Conservation (phyloP, 92 coral and sea anemone genomes). For the Scolanthus callimorphus region DNA sequence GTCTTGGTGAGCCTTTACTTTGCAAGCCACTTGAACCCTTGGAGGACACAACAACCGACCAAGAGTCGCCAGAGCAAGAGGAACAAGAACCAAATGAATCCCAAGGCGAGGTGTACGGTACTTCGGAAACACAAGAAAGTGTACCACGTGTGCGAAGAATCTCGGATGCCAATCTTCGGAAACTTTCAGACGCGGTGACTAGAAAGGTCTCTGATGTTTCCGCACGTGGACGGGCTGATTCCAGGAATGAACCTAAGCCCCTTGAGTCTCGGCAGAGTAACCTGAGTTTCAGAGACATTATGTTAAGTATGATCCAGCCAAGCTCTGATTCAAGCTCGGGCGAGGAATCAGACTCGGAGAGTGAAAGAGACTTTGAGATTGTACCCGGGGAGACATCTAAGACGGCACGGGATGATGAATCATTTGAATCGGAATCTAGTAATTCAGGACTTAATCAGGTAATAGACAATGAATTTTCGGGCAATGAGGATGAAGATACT, state of each 20-base stretch:
- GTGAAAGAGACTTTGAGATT: conserved; percentile 46
- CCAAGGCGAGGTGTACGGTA: not conserved
- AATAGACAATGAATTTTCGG: conserved; percentile 7
- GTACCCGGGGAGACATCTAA: conserved; percentile 20
- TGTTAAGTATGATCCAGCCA: conserved; percentile 67
- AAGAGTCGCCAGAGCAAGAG: conserved; percentile 13
- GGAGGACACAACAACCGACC: conserved; percentile 29
- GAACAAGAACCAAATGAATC: conserved; percentile 10
- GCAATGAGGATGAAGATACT: conserved; percentile 11
- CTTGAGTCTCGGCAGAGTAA: conserved; percentile 42
- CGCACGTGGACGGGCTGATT: conserved; percentile 35
- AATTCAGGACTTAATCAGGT: conserved; percentile 10
- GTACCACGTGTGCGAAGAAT: not conserved
- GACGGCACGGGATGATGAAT: conserved; percentile 10
- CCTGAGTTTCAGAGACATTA: conserved; percentile 60
- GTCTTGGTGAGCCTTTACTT: conserved; percentile 82
- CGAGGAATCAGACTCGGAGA: conserved; percentile 65
- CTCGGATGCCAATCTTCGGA: conserved; percentile 6
- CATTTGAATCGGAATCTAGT: conserved; percentile 5
- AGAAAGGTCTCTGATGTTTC: conserved; percentile 60
- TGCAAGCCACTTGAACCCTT: conserved; percentile 67
- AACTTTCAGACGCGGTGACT: conserved; percentile 41
- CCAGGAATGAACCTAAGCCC: conserved; percentile 25
- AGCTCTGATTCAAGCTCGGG: conserved; percentile 65
- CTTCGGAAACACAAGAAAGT: not conserved